A percentile compares a stretch with the other conserved stretches of the same genome.
phyloP scores from a whole-genome alignment of 2,888 invertebrate genomes.

The Stenolophus ochropezus region DNA sequence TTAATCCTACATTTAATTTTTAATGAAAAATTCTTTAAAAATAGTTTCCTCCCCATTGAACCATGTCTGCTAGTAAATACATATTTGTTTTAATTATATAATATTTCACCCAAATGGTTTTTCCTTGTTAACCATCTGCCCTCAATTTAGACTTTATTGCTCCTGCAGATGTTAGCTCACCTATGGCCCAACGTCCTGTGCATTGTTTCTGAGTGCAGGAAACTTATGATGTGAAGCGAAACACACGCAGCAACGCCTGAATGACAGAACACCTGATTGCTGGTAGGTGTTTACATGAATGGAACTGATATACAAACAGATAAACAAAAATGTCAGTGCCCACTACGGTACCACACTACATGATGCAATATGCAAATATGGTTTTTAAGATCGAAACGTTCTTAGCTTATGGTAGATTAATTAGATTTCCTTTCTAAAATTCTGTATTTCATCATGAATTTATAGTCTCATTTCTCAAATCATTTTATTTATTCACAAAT shows the following conservation, averaged over 20 bases:
- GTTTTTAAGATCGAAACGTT: background rate
- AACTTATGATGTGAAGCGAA: background rate
- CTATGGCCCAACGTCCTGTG: background rate
- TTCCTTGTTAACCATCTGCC: background rate
- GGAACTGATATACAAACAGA: constrained; percentile 12
- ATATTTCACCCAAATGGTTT: too few relatives aligned
- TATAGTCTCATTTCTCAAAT: too few relatives aligned
- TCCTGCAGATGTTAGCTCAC: background rate
- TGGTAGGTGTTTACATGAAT: constrained; percentile 6
- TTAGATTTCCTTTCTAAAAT: background rate
- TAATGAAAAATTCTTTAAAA: too few relatives aligned
- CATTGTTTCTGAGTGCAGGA: background rate
- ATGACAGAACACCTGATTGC: constrained; percentile 8
- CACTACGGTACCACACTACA: background rate
- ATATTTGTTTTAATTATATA: too few relatives aligned
- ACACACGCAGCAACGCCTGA: background rate
- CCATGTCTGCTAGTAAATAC: too few relatives aligned
- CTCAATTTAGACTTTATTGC: background rate
- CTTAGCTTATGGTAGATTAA: background rate
- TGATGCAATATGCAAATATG: background rate
- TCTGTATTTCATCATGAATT: background rate
- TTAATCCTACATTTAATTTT: too few relatives aligned
- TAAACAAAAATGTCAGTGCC: constrained; percentile 4
- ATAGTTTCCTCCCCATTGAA: too few relatives aligned
- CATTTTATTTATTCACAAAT: too few relatives aligned